Evolutionary conservation across 2,113 vertebrate species (phyloP).

Genomic region (Aspidoscelis tigris): DNA sequence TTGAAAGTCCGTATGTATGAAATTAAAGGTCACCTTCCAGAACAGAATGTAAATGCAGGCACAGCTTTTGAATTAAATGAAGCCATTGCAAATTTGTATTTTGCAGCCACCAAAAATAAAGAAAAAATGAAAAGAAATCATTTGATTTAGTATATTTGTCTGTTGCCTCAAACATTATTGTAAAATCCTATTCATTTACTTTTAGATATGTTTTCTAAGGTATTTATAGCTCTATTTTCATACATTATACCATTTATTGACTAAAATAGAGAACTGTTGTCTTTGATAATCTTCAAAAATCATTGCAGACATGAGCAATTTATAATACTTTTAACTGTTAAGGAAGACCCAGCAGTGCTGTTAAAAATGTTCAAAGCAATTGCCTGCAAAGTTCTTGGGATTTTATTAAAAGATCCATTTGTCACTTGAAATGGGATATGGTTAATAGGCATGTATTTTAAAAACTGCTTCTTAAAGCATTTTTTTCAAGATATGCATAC

Average conservation of each 20-base stretch:
- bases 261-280: constrained; percentile 41
- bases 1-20: background rate
- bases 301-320: constrained; percentile 59
- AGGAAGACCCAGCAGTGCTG: constrained; percentile 53
- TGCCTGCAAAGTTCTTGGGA: constrained; percentile 61
- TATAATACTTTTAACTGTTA: constrained; percentile 53
- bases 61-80: background rate
- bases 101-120: background rate
- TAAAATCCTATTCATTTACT: constrained; percentile 35
- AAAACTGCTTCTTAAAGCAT: constrained; percentile 65
- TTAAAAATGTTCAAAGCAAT: constrained; percentile 64
- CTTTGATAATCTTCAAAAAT: constrained; percentile 56
- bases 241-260: constrained; percentile 5
- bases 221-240: constrained; percentile 42
- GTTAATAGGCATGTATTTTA: constrained; percentile 64
- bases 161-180: constrained; percentile 21
- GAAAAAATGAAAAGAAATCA: constrained; percentile 13
- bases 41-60: background rate
- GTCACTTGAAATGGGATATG: constrained; percentile 64
- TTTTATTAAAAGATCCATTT: constrained; percentile 68
- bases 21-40: background rate
- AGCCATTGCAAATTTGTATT: background rate
- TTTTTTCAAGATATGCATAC: constrained; percentile 45
- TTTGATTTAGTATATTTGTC: constrained; percentile 13
- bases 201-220: constrained; percentile 42